Conservation (phyloP, 1,140 invertebrate genomes). For the Meloidogyne hapla region DNA sequence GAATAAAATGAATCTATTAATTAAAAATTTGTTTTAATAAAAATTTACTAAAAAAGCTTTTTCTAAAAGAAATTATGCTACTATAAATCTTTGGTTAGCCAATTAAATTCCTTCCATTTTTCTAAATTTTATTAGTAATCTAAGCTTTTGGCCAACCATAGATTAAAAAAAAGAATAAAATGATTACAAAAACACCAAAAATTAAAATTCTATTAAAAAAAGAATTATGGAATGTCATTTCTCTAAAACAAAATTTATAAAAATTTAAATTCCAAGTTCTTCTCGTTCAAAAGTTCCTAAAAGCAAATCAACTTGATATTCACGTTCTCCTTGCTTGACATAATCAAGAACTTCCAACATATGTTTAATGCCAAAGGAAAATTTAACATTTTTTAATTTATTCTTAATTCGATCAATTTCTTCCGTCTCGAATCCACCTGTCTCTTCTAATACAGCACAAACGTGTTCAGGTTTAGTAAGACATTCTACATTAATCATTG, state of each 20-base stretch:
- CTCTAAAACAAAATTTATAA: neutral
- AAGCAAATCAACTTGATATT: slow-evolving; percentile 42
- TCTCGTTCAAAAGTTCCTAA: slow-evolving; percentile 15
- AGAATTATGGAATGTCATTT: neutral
- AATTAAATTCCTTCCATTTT: no score
- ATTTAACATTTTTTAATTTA: slow-evolving; percentile 20
- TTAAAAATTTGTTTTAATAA: no score
- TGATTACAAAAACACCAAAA: no score
- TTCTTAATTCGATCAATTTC: slow-evolving; percentile 28
- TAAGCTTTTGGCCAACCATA: no score
- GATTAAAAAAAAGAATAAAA: no score
- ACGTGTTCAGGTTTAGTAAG: slow-evolving; percentile 39
- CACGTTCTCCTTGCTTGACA: slow-evolving; percentile 40
- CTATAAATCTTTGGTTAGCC: neutral
- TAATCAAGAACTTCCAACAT: slow-evolving; percentile 50
- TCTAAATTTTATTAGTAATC: no score
- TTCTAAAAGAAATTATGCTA: neutral
- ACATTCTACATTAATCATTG: slow-evolving; percentile 42
- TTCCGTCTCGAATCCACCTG: slow-evolving; percentile 29
- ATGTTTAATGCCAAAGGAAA: slow-evolving; percentile 46
- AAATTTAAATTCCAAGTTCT: neutral
- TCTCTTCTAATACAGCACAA: slow-evolving; percentile 45
- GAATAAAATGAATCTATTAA: no score
- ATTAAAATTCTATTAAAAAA: no score
- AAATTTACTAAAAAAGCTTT: no score